Conservation (phyloP, 2,113 vertebrate genomes). For the Martes martes region DNA sequence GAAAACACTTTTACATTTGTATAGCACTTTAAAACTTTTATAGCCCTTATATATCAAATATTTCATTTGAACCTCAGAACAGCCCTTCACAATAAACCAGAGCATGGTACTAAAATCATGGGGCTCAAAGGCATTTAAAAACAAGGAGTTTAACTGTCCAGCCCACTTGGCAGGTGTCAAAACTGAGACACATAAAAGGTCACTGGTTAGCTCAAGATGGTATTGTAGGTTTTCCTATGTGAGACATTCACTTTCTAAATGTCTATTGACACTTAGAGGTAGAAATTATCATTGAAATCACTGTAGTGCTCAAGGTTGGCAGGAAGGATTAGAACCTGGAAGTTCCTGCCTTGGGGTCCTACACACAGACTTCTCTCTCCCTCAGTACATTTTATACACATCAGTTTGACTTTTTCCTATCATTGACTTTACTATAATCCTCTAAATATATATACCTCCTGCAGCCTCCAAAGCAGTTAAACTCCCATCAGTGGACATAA, state of each 20-base stretch:
- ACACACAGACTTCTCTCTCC: not conserved
- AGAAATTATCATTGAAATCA: slow-evolving; percentile 29
- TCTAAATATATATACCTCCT: slow-evolving; percentile 62
- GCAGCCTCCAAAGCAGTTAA: slow-evolving; percentile 62
- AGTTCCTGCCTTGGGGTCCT: not conserved
- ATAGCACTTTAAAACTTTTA: slow-evolving; percentile 19
- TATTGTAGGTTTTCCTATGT: not conserved
- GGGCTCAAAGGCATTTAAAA: not conserved
- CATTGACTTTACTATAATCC: slow-evolving; percentile 67
- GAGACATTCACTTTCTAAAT: slow-evolving; percentile 8
- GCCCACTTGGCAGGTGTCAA: not conserved
- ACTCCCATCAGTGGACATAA: not conserved
- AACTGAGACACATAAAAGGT: not conserved
- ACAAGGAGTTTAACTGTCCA: not conserved
- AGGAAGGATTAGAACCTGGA: slow-evolving; percentile 8
- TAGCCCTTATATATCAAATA: not conserved
- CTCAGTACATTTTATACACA: slow-evolving; percentile 17
- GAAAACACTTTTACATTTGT: slow-evolving; percentile 34
- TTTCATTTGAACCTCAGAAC: not conserved
- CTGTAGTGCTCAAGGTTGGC: not conserved
- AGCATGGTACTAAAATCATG: not conserved
- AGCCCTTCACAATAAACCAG: not conserved
- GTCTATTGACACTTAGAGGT: not conserved
- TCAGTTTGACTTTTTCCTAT: slow-evolving; percentile 34
- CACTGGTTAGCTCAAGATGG: not conserved